These are phyloP conservation scores for Nasua narica DNA, from an alignment of 2,797 vertebrate species.

Conservation along the genomic window DNA sequence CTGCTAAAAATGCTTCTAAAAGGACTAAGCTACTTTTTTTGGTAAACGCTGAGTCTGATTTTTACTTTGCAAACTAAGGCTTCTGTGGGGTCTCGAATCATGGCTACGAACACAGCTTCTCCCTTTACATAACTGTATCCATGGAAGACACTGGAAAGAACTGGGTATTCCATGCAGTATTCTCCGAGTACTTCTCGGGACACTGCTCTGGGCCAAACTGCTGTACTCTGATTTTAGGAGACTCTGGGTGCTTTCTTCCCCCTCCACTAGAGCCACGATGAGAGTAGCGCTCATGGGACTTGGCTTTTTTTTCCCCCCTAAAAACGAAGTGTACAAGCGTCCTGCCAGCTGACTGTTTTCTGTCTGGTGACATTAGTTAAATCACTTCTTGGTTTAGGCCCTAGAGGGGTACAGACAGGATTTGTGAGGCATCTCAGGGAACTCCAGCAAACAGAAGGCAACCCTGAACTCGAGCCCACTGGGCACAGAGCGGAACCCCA, in stretches of 20 bases:
- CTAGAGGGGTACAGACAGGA: not conserved
- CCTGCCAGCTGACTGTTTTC: not conserved
- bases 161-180: not conserved
- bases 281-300: not conserved
- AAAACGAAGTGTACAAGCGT: not conserved
- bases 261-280: not conserved
- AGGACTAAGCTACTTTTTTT: not conserved
- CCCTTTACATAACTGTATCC: not conserved
- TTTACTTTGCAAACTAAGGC: not conserved
- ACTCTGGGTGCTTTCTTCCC: rapidly evolving
- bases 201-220: not conserved
- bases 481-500: not conserved
- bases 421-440: not conserved
- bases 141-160: not conserved
- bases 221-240: not conserved
- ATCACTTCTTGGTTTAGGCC: not conserved
- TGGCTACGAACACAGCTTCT: not conserved
- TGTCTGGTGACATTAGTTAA: conserved; percentile 21
- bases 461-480: not conserved
- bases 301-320: not conserved
- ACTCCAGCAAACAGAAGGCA: not conserved
- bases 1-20: not conserved
- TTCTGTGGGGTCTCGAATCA: not conserved
- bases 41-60: not conserved
- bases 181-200: not conserved